These are phyloP conservation scores for Eira barbara DNA, from an alignment of 2,113 vertebrate genomes.

Conservation along the genomic window DNA sequence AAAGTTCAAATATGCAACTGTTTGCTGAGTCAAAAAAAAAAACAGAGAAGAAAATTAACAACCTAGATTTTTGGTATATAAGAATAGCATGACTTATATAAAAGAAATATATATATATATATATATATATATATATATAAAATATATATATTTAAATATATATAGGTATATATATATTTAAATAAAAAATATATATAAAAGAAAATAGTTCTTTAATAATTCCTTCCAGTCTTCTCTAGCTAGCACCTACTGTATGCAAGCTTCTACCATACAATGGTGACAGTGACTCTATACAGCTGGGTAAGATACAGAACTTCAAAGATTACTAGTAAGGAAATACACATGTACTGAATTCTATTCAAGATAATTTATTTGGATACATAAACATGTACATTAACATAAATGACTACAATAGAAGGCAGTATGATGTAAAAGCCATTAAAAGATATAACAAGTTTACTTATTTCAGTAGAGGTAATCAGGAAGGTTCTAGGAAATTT, in stretches of 20 bases:
- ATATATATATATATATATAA: too few species aligned
- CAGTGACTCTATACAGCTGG: not conserved
- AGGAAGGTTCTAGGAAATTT: not conserved
- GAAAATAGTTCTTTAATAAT: not conserved
- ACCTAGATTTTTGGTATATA: not conserved
- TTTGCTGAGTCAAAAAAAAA: not conserved
- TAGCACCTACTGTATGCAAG: not conserved
- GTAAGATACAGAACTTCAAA: not conserved
- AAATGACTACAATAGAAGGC: not conserved
- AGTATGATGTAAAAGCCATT: not conserved
- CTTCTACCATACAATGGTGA: not conserved
- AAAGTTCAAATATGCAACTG: not conserved
- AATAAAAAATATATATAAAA: not conserved
- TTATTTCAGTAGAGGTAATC: not conserved
- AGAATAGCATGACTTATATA: not conserved
- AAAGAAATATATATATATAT: too few species aligned
- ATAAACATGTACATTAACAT: not conserved
- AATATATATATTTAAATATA: too few species aligned
- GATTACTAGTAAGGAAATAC: not conserved
- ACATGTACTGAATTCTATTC: not conserved
- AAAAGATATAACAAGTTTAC: not conserved
- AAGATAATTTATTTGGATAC: not conserved
- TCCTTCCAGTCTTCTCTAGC: not conserved
- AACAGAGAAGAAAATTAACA: not conserved
- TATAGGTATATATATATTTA: too few species aligned